Evolutionary conservation across 2,888 invertebrate genomes (phyloP).

Genomic region (Patella pellucida): DNA sequence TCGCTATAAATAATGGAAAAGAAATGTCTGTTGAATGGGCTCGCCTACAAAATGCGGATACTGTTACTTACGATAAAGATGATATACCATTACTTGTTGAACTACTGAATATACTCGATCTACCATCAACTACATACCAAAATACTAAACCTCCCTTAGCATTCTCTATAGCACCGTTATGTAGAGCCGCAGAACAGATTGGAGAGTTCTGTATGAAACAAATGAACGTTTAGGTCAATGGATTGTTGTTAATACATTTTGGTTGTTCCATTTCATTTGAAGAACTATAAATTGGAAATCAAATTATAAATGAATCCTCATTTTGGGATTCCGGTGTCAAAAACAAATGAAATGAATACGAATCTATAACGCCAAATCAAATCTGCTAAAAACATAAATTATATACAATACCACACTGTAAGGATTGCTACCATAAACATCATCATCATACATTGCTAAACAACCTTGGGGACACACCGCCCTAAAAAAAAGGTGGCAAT

Average conservation of each 20-base stretch:
- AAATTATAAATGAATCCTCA: too few species aligned
- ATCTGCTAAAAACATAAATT: background rate
- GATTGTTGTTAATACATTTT: too few species aligned
- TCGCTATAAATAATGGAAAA: too few species aligned
- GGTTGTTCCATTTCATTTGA: too few species aligned
- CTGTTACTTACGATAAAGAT: background rate
- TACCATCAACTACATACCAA: background rate
- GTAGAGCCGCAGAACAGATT: background rate
- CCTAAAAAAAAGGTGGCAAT: background rate
- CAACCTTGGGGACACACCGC: background rate
- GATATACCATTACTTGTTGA: background rate
- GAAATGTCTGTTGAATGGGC: too few species aligned
- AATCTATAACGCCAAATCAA: too few species aligned
- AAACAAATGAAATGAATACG: too few species aligned
- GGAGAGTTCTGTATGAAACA: background rate
- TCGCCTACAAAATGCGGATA: background rate
- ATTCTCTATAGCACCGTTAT: background rate
- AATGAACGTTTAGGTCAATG: too few species aligned
- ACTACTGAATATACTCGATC: background rate
- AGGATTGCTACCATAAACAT: background rate
- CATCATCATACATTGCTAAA: background rate
- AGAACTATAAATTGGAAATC: too few species aligned
- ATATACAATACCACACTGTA: background rate
- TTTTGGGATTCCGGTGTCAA: too few species aligned
- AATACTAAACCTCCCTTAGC: background rate